Percentiles rank a stretch among this genome's conserved stretches.
Evolutionary conservation across 1,140 invertebrate genomes (phyloP).

Genomic region (Hyposmocoma kahamanoa): DNA sequence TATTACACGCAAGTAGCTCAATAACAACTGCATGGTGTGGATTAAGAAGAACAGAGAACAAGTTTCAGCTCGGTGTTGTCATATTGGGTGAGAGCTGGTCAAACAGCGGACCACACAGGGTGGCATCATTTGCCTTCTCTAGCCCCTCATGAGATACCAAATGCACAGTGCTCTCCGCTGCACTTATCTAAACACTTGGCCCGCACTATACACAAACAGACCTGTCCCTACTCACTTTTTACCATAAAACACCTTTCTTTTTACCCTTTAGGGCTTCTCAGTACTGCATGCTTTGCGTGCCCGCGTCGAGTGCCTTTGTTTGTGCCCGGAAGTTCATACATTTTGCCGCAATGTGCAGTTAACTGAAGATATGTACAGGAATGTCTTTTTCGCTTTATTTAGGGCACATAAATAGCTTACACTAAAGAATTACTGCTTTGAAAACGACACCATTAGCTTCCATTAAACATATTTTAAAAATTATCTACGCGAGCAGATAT

Average conservation of each 20-base stretch:
- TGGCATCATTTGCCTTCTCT: conserved; percentile 55
- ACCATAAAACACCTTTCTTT: conserved; percentile 62
- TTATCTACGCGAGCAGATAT: conserved; percentile 1
- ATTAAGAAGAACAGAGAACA: not conserved
- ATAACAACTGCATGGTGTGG: too few species aligned
- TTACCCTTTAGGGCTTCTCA: conserved; percentile 60
- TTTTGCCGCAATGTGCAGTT: conserved; percentile 55
- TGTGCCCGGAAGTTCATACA: conserved; percentile 60
- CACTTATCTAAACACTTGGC: conserved; percentile 72
- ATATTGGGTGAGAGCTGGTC: conserved; percentile 49
- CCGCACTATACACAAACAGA: conserved; percentile 65
- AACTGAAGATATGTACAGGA: conserved; percentile 47
- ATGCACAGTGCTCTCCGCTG: conserved; percentile 56
- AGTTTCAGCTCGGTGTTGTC: conserved; percentile 4
- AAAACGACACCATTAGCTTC: conserved; percentile 7
- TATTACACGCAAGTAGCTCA: not conserved
- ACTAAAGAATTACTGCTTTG: conserved; percentile 1
- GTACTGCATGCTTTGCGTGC: conserved; percentile 56
- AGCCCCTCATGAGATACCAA: conserved; percentile 64
- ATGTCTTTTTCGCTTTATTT: conserved; percentile 50
- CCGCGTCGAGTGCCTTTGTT: conserved; percentile 61
- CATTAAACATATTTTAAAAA: too few species aligned
- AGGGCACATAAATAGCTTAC: conserved; percentile 15
- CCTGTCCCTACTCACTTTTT: conserved; percentile 66
- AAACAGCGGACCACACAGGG: conserved; percentile 68